These are phyloP conservation scores for Leptinotarsa defecta DNA, from an alignment of 1,140 invertebrate species.

Conservation along the genomic window DNA sequence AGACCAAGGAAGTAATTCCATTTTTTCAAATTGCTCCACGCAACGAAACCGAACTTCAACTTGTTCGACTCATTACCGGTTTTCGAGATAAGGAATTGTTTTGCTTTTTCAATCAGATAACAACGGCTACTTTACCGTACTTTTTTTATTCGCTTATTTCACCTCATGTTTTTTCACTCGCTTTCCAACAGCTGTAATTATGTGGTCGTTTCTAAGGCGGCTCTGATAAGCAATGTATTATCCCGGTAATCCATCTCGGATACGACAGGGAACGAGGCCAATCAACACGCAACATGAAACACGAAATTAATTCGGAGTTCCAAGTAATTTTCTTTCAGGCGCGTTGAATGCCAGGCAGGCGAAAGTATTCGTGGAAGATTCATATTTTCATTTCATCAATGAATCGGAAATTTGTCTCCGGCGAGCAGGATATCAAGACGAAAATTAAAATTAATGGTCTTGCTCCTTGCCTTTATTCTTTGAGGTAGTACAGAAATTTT, in stretches of 20 bases:
- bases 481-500: too few relatives aligned
- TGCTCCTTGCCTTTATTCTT: too few relatives aligned
- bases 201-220: slow-evolving; percentile 21
- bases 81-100: slow-evolving; percentile 19
- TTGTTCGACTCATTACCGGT: slow-evolving; percentile 20
- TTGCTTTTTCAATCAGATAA: slow-evolving; percentile 22
- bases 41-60: slow-evolving; percentile 16
- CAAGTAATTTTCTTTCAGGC: too few relatives aligned
- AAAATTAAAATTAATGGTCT: too few relatives aligned
- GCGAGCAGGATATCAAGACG: too few relatives aligned
- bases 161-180: slow-evolving; percentile 16
- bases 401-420: too few relatives aligned
- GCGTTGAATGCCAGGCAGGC: too few relatives aligned
- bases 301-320: not conserved
- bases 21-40: slow-evolving; percentile 17
- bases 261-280: slow-evolving; percentile 22
- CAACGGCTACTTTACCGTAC: slow-evolving; percentile 17
- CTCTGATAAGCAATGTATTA: slow-evolving; percentile 25
- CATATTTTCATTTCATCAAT: too few relatives aligned
- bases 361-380: too few relatives aligned
- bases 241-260: slow-evolving; percentile 21
- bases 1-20: slow-evolving; percentile 3
- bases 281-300: slow-evolving; percentile 24
- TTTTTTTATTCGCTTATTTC: not conserved
- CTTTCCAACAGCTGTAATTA: slow-evolving; percentile 14